These are phyloP conservation scores for Halcyon chelicuti DNA, from an alignment of 2,797 vertebrate genomes.

Conservation along the genomic window DNA sequence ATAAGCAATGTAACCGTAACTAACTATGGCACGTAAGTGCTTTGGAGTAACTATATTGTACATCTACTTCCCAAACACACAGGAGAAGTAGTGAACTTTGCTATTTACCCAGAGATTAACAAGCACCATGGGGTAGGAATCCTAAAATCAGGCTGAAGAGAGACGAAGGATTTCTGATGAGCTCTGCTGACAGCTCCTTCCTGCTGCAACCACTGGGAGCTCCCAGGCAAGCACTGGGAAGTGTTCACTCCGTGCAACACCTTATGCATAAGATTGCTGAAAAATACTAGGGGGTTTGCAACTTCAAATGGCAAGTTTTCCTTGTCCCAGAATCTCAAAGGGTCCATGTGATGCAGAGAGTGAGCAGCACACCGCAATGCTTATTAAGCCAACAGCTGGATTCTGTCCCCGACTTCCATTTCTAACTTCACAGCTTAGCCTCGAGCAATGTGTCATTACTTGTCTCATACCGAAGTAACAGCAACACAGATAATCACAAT, in stretches of 20 bases:
- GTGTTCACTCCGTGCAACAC: not conserved
- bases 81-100: not conserved
- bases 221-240: not conserved
- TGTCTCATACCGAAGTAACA: not conserved
- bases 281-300: not conserved
- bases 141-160: not conserved
- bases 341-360: not conserved
- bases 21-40: not conserved
- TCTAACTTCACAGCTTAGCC: conserved; percentile 17
- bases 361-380: not conserved
- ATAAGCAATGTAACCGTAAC: not conserved
- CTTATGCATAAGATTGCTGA: not conserved
- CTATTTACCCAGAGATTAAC: not conserved
- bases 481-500: not conserved
- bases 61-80: not conserved
- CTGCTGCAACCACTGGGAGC: not conserved
- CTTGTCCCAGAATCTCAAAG: not conserved
- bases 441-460: not conserved
- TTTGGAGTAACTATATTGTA: not conserved
- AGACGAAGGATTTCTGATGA: not conserved
- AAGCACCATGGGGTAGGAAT: not conserved
- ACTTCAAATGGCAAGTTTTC: not conserved
- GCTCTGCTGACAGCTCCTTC: not conserved
- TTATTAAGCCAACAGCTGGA: conserved; percentile 1
- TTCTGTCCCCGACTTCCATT: not conserved